Conservation (phyloP, 2,113 vertebrate species). For the Martes martes region DNA sequence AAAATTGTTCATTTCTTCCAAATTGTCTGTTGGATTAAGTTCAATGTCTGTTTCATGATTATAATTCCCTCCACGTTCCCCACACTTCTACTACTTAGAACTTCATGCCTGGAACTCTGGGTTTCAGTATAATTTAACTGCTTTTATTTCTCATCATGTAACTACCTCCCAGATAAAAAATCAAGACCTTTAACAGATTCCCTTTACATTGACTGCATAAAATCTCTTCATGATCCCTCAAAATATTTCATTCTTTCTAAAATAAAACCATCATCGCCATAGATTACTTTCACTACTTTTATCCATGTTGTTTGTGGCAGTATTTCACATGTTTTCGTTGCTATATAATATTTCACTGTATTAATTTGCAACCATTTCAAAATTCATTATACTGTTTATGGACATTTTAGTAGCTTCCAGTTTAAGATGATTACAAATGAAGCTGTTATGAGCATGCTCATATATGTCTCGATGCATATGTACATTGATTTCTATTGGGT, state of each 20-base stretch:
- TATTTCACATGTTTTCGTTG: neutral
- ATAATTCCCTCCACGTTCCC: neutral
- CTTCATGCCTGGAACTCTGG: neutral
- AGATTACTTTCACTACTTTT: neutral
- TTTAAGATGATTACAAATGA: neutral
- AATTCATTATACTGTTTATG: neutral
- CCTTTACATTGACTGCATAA: neutral
- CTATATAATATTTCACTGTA: neutral
- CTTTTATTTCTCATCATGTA: neutral
- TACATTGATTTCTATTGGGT: neutral
- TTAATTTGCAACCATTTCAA: neutral
- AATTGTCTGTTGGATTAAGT: neutral
- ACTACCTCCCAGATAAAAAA: neutral
- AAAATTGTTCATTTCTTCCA: neutral
- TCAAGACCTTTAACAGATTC: neutral
- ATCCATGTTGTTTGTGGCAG: neutral
- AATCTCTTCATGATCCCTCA: neutral
- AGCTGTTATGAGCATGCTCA: neutral
- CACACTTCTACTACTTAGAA: neutral
- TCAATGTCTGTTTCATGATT: neutral
- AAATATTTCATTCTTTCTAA: neutral
- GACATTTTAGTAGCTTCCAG: neutral
- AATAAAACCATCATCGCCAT: neutral
- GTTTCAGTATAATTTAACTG: neutral
- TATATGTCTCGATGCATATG: neutral